These are phyloP conservation scores for Laspeyria flexula DNA, from an alignment of 2,888 invertebrate species.

Conservation along the genomic window DNA sequence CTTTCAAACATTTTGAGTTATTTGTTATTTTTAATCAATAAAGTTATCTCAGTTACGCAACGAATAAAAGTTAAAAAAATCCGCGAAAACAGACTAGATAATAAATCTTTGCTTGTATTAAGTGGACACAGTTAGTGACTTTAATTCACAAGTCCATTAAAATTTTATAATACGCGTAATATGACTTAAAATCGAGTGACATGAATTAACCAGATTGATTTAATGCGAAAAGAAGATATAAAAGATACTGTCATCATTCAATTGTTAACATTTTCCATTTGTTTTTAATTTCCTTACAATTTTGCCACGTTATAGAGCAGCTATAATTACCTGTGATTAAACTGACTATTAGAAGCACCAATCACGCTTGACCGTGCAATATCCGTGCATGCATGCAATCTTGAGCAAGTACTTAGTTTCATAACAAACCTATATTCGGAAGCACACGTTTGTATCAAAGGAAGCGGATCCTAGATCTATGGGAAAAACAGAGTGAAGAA, in stretches of 20 bases:
- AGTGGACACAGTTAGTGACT: background rate
- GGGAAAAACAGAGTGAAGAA: no score
- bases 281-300: no score
- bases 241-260: no score
- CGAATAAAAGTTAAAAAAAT: conserved; percentile 12
- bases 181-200: conserved; percentile 4
- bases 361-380: conserved; percentile 64
- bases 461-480: no score
- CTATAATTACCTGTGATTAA: conserved; percentile 36
- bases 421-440: conserved; percentile 21
- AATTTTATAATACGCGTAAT: conserved; percentile 17
- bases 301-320: background rate
- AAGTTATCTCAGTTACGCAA: conserved; percentile 30
- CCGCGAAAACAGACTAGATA: background rate
- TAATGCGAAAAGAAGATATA: no score
- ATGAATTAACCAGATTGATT: conserved; percentile 22
- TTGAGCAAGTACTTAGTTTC: conserved; percentile 39
- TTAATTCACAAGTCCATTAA: conserved; percentile 25
- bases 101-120: background rate
- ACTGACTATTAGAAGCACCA: conserved; percentile 52
- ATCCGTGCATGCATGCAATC: conserved; percentile 47
- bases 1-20: conserved; percentile 61
- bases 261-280: no score
- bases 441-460: background rate
- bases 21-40: conserved; percentile 37